Percentiles rank a stretch among this genome's conserved stretches.
Evolutionary conservation across 2,888 invertebrate species (phyloP).

Genomic region (Drosophila lacicola): DNA sequence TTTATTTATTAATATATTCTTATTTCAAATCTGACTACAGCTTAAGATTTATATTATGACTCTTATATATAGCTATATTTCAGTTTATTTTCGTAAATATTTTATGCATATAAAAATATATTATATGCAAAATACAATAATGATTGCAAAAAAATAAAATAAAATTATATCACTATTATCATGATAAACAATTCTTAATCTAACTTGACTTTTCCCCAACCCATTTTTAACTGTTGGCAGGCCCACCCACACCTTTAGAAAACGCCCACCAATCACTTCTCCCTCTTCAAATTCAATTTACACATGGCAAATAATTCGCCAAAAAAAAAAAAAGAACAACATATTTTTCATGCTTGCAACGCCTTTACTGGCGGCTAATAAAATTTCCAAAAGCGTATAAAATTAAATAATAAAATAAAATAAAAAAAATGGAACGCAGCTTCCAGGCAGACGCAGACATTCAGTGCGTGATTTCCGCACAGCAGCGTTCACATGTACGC

Average conservation of each 20-base stretch:
- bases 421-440: conserved; percentile 55
- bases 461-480: conserved; percentile 79
- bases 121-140: too few relatives aligned
- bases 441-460: conserved; percentile 46
- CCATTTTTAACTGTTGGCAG: not conserved
- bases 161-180: too few relatives aligned
- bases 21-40: too few relatives aligned
- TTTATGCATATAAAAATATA: too few relatives aligned
- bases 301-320: conserved; percentile 20
- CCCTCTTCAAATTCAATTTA: conserved; percentile 5
- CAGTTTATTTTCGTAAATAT: too few relatives aligned
- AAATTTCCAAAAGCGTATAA: conserved; percentile 59
- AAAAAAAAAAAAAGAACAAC: conserved; percentile 22
- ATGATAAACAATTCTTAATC: not conserved
- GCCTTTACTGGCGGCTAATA: conserved; percentile 52
- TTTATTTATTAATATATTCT: too few relatives aligned
- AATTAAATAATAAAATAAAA: conserved; percentile 67
- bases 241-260: conserved; percentile 1
- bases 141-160: too few relatives aligned
- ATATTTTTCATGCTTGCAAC: conserved; percentile 47
- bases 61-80: too few relatives aligned
- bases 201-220: not conserved
- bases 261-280: conserved; percentile 8
- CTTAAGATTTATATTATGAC: too few relatives aligned
- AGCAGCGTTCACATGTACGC: conserved; percentile 70